Conservation (phyloP, 2,113 vertebrate genomes). For the Heptranchias perlo region DNA sequence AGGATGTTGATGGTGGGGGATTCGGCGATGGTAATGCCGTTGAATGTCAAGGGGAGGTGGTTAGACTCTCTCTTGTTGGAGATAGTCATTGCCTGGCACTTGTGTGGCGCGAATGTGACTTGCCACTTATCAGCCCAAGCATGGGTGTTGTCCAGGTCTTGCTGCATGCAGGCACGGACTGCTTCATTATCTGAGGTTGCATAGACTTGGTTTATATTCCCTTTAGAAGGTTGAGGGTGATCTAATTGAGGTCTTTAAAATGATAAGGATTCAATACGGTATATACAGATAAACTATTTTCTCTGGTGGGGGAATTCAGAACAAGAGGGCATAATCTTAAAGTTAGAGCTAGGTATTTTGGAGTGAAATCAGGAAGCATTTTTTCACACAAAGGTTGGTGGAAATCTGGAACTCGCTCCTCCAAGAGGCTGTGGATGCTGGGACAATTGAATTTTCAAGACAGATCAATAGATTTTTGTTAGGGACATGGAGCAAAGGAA, state of each 20-base stretch:
- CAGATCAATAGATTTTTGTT: no score
- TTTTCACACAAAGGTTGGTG: not conserved
- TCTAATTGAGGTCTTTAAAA: not conserved
- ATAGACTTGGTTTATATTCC: not conserved
- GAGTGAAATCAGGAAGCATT: not conserved
- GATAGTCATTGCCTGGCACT: no score
- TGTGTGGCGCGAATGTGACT: no score
- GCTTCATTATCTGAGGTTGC: no score
- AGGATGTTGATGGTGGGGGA: no score
- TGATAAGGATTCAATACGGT: not conserved
- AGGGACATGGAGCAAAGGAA: no score
- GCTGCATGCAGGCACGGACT: no score
- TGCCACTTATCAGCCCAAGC: no score
- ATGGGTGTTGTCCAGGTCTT: no score
- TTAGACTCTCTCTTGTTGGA: no score
- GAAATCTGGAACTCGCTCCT: not conserved
- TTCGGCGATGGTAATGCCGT: no score
- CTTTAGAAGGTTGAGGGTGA: not conserved
- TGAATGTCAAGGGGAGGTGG: no score
- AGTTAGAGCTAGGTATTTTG: not conserved
- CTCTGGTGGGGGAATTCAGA: not conserved
- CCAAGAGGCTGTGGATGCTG: not conserved
- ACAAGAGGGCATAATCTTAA: not conserved
- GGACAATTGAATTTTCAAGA: not conserved
- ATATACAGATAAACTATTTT: not conserved